Evolutionary conservation across 2,113 vertebrate species (phyloP), one percentile per base, ranked within the genome.

Genomic region (Jacana jacana): DNA sequence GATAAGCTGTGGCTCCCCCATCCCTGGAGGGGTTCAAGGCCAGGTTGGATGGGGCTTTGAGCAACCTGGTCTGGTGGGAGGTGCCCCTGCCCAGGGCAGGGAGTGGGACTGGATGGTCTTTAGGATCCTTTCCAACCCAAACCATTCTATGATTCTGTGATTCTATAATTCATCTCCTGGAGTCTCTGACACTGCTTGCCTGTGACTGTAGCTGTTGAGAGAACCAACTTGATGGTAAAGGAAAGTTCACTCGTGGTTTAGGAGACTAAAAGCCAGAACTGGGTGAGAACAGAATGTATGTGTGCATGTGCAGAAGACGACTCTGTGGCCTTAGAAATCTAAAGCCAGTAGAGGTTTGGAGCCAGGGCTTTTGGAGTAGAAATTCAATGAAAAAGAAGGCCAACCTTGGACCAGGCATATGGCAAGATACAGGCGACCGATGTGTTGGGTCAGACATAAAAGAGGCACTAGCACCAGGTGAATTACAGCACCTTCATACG

Each of bases 401-500:
- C 42, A 73, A 0, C 8, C 15, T 4, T 42, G 20, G 30, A 28
- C 6, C 19, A 55, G 44, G 17, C 7, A 40, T 19, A 24, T 46
- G n/a, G n/a, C 44, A 39, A 69, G 37, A 10, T 30, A 35, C 22
- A 63, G 44, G 11, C 35, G 42, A 49, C 70, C 58, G 60, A 7
- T 15, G 57, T 1, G 0, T n/a, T 52, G 39, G 31, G n/a, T 37
- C 30, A 65, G n/a, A 18, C 1, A 1, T 5, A 15, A 37, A 48
- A 78, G 27, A 14, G 5, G 30, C 30, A 5, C 51, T 20, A 86
- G 64, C 39, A 69, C 13, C 28, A 28, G 30, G 31, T 37, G 28
- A 79, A n/a, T 14, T 35, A 52, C 20, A 37, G 37, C 25, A 44
- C 17, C 54, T 61, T 6, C 0, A 4, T 7, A 24, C 69, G 54